Evolutionary conservation across 2,797 vertebrate genomes (phyloP).

Genomic region (Pelobates cultripes): DNA sequence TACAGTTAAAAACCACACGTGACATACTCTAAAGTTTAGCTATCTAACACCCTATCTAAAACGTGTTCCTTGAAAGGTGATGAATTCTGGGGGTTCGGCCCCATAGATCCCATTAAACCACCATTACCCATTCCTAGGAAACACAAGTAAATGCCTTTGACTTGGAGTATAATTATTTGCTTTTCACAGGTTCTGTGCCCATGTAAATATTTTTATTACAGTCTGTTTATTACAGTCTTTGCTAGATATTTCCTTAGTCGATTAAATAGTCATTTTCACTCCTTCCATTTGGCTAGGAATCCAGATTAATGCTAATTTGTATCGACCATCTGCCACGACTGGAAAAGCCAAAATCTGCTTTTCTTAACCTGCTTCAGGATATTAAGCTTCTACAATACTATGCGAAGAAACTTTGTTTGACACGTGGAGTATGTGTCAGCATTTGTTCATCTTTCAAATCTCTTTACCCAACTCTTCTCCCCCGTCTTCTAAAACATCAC

Average conservation of each 20-base stretch:
- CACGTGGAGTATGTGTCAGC: constrained; percentile 6
- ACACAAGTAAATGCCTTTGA: not conserved
- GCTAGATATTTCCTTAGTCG: not conserved
- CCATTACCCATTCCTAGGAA: not conserved
- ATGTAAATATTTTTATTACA: not conserved
- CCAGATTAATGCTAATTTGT: not conserved
- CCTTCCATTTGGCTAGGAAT: not conserved
- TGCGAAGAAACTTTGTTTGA: not conserved
- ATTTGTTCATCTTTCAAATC: constrained; percentile 22
- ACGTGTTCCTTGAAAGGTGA: no score
- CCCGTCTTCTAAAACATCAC: not conserved
- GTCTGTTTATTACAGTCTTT: not conserved
- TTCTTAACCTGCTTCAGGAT: constrained; percentile 24
- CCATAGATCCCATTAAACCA: no score
- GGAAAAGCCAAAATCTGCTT: constrained; percentile 8
- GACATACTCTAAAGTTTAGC: no score
- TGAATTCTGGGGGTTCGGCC: no score
- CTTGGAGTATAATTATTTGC: not conserved
- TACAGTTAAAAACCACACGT: no score
- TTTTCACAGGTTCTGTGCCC: not conserved
- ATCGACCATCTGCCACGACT: constrained; percentile 16
- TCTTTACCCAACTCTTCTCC: not conserved
- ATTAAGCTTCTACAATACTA: not conserved
- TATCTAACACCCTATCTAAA: no score
- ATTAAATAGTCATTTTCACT: not conserved